Percentiles rank a stretch among this genome's conserved stretches.
Conservation (phyloP, 2,797 vertebrate species). For the Acestrorhynchus altus region DNA sequence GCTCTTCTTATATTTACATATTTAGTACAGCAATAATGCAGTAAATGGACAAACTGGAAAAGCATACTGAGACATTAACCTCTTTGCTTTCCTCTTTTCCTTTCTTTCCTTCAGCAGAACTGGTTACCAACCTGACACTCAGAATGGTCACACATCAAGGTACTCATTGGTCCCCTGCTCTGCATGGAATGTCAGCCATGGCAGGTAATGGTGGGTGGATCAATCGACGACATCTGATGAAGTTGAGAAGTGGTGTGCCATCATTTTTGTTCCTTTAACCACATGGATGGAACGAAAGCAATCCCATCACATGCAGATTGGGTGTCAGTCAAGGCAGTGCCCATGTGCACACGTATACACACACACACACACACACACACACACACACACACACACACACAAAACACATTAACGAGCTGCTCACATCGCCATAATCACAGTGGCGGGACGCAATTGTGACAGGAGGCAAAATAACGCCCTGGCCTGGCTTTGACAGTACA, state of each 20-base stretch:
- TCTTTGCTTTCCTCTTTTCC: neutral
- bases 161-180: conserved; percentile 44
- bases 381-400: conserved; percentile 73
- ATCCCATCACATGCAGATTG: conserved; percentile 75
- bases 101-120: neutral
- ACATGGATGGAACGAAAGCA: conserved; percentile 52
- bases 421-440: conserved; percentile 76
- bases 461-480: conserved; percentile 71
- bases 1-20: too few relatives aligned
- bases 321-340: conserved; percentile 73
- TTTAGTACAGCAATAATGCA: too few relatives aligned
- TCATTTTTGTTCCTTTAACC: conserved; percentile 56
- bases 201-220: conserved; percentile 52
- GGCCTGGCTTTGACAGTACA: conserved; percentile 70
- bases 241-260: conserved; percentile 60
- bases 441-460: conserved; percentile 71
- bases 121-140: neutral
- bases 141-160: conserved; percentile 51
- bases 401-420: conserved; percentile 76
- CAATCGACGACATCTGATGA: conserved; percentile 75
- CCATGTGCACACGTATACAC: conserved; percentile 30
- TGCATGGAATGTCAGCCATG: conserved; percentile 37
- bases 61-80: neutral
- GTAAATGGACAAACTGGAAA: neutral
- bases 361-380: conserved; percentile 27